Conservation (phyloP, 1,140 invertebrate genomes). For the Ips typographus region DNA sequence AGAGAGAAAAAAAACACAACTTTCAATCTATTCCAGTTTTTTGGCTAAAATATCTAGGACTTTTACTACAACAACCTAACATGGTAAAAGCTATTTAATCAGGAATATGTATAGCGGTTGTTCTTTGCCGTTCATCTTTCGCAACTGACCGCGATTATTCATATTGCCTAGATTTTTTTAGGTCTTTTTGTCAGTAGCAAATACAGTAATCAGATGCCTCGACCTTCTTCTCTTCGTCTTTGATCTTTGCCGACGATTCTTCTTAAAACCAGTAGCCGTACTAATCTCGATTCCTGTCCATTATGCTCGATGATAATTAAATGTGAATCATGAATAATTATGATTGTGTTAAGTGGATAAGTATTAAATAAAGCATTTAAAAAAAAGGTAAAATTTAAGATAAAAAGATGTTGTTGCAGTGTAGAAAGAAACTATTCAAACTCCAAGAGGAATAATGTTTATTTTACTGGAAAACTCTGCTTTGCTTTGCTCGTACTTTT, state of each 20-base stretch:
- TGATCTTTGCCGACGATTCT: slow-evolving; percentile 21
- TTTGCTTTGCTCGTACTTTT: too few relatives aligned
- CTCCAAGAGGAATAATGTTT: too few relatives aligned
- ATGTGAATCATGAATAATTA: slow-evolving; percentile 22
- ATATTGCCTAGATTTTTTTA: slow-evolving; percentile 19
- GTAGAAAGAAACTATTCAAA: too few relatives aligned
- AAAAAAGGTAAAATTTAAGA: not conserved
- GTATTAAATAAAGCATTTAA: slow-evolving; percentile 8
- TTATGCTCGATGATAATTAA: slow-evolving; percentile 27
- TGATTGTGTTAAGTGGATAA: slow-evolving; percentile 18
- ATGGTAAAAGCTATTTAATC: not conserved
- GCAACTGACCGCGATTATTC: slow-evolving; percentile 18
- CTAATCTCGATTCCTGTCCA: slow-evolving; percentile 21
- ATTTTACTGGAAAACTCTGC: too few relatives aligned
- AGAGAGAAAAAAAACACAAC: too few relatives aligned
- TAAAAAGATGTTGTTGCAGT: not conserved
- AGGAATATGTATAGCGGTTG: not conserved
- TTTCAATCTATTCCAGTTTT: too few relatives aligned
- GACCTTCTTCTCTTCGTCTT: slow-evolving; percentile 26
- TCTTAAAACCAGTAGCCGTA: slow-evolving; percentile 24
- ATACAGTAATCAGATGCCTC: slow-evolving; percentile 20
- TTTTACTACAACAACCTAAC: not conserved
- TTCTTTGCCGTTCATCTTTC: slow-evolving; percentile 15
- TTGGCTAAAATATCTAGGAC: too few relatives aligned
- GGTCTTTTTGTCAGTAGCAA: slow-evolving; percentile 22